Evolutionary conservation across 2,888 invertebrate species (phyloP).

Genomic region (Cheilosia soror): DNA sequence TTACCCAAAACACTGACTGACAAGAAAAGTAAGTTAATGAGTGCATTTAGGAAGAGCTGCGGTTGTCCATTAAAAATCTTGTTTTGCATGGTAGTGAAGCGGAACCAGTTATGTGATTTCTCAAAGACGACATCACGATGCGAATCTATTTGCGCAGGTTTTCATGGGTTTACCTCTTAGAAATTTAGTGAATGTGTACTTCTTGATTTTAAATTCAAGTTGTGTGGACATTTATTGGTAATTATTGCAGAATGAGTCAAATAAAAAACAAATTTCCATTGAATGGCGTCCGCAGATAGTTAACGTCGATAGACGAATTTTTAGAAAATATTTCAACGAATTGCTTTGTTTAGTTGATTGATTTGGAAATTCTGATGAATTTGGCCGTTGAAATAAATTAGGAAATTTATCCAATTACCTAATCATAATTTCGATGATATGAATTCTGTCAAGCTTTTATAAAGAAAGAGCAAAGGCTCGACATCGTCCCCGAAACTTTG

Average conservation of each 20-base stretch:
- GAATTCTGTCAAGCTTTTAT: no score
- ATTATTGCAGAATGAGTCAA: no score
- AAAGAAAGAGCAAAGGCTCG: no score
- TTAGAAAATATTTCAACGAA: slow-evolving; percentile 3
- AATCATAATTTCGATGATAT: no score
- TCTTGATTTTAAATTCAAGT: slow-evolving; percentile 13
- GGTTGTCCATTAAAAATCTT: slow-evolving; percentile 56
- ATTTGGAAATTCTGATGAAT: neutral
- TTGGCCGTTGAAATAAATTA: neutral
- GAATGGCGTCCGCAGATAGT: neutral
- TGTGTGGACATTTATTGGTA: neutral
- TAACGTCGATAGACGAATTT: neutral
- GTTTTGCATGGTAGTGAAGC: slow-evolving; percentile 49
- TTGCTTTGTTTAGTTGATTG: neutral
- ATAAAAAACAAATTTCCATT: no score
- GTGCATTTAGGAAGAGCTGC: slow-evolving; percentile 62
- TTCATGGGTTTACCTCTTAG: slow-evolving; percentile 8
- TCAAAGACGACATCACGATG: slow-evolving; percentile 19
- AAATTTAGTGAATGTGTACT: slow-evolving; percentile 18
- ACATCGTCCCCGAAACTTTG: no score
- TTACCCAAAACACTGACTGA: slow-evolving; percentile 60
- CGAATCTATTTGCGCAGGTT: slow-evolving; percentile 49
- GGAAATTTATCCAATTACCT: neutral
- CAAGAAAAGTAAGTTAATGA: slow-evolving; percentile 70
- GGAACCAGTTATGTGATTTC: slow-evolving; percentile 60